phyloP scores from a whole-genome alignment of 2,113 vertebrate species.

The Sisor rabdophorus region DNA sequence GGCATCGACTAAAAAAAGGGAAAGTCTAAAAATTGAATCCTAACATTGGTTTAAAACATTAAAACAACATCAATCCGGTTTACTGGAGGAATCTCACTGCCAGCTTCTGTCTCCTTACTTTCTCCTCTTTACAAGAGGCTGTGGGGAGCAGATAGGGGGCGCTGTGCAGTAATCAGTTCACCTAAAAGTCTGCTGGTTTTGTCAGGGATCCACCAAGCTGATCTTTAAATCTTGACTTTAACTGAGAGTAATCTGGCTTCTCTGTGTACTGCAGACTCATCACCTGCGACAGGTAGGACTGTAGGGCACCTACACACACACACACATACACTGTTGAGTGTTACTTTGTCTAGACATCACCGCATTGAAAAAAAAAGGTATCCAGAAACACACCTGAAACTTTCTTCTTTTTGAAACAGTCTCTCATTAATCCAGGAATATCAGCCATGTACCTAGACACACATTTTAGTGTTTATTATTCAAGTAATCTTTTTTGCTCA shows the following conservation, averaged over 20 bases:
- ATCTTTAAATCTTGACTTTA: conserved; percentile 64
- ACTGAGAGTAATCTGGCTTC: conserved; percentile 71
- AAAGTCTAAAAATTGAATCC: too few relatives aligned
- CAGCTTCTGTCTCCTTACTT: too few relatives aligned
- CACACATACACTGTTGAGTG: not conserved
- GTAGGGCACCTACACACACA: conserved; percentile 65
- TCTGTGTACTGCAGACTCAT: conserved; percentile 76
- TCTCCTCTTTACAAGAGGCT: too few relatives aligned
- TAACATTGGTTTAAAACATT: too few relatives aligned
- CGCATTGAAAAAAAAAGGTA: not conserved
- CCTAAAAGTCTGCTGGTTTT: conserved; percentile 58
- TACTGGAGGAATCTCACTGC: too few relatives aligned
- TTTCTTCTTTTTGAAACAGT: conserved; percentile 66
- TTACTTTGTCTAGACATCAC: not conserved
- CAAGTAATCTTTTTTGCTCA: not conserved
- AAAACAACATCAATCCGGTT: too few relatives aligned
- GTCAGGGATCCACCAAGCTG: conserved; percentile 59
- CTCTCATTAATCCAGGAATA: conserved; percentile 61
- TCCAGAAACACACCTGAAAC: conserved; percentile 58
- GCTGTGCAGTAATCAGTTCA: conserved; percentile 1
- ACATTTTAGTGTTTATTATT: not conserved
- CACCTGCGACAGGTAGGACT: conserved; percentile 72
- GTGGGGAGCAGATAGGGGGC: too few relatives aligned
- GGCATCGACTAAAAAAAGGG: too few relatives aligned
- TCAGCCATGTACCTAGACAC: conserved; percentile 69